phyloP scores from a whole-genome alignment of 2,113 vertebrate genomes.

The Protomyctophum bolini region DNA sequence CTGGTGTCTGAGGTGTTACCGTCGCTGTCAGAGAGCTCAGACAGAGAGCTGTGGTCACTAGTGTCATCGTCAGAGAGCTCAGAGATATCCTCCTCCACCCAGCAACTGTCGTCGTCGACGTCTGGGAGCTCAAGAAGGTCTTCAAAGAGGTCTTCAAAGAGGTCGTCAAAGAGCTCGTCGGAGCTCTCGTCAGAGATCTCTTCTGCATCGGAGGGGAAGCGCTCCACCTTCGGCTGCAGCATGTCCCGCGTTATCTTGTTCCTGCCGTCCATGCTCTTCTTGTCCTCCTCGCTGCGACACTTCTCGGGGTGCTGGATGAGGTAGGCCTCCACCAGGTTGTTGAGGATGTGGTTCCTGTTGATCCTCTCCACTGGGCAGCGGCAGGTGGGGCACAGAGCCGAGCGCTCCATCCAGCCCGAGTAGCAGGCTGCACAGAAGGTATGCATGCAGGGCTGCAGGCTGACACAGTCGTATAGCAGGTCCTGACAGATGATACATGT shows the following conservation, averaged over 20 bases:
- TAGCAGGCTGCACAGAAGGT: constrained; percentile 96
- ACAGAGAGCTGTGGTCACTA: too few species aligned
- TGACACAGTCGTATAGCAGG: constrained; percentile 92
- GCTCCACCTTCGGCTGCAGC: constrained; percentile 92
- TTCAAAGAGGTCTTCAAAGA: constrained; percentile 96
- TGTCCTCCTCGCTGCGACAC: constrained; percentile 90
- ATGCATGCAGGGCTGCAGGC: constrained; percentile 96
- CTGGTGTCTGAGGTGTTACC: constrained; percentile 91
- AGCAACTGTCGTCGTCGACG: too few species aligned
- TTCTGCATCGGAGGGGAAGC: constrained; percentile 57
- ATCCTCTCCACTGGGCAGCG: constrained; percentile 95
- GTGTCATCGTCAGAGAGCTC: too few species aligned
- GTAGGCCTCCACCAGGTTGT: constrained; percentile 97
- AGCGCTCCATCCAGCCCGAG: constrained; percentile 98
- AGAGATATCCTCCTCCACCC: too few species aligned
- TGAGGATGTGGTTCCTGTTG: constrained; percentile 95
- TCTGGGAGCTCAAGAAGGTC: constrained; percentile 77
- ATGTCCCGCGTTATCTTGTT: constrained; percentile 99
- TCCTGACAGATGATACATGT: constrained; percentile 97
- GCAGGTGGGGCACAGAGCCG: constrained; percentile 92
- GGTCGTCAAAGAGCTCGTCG: constrained; percentile 85
- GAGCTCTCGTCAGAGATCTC: constrained; percentile 93
- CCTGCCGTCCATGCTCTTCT: constrained; percentile 90
- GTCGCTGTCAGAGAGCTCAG: constrained; percentile 91
- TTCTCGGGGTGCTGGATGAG: constrained; percentile 96